These are phyloP conservation scores for Centropyge bicolor DNA, from an alignment of 2,797 vertebrate species.

Conservation along the genomic window DNA sequence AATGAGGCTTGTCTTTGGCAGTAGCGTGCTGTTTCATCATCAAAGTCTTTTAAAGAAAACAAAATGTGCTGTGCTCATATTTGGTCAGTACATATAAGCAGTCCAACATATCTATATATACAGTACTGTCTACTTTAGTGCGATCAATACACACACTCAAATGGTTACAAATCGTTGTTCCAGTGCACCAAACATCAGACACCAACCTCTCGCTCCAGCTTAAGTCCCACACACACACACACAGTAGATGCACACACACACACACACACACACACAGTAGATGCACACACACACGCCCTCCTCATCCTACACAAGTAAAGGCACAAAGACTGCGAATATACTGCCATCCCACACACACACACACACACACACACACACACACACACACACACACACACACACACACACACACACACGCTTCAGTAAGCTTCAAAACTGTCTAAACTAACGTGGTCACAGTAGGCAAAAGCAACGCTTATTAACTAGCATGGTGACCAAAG, in stretches of 20 bases:
- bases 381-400: conserved; percentile 19
- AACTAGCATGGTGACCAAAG: not conserved
- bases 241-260: conserved; percentile 14
- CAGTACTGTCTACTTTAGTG: conserved; percentile 18
- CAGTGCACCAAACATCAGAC: conserved; percentile 48
- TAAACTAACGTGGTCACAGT: conserved; percentile 11
- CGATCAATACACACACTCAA: conserved; percentile 47
- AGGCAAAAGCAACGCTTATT: conserved; percentile 14
- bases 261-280: conserved; percentile 1
- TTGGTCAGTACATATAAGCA: not conserved
- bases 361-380: not conserved
- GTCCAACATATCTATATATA: conserved; percentile 27
- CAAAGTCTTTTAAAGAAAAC: conserved; percentile 16
- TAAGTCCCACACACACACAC: conserved; percentile 48
- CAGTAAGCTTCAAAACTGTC: conserved; percentile 6
- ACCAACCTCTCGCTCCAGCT: conserved; percentile 30
- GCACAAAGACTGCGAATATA: conserved; percentile 34
- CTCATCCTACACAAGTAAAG: conserved; percentile 24
- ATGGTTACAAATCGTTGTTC: conserved; percentile 39
- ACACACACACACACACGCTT: conserved; percentile 7
- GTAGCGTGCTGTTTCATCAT: not conserved
- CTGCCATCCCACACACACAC: conserved; percentile 42
- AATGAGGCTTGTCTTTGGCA: conserved; percentile 22
- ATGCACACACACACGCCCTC: conserved; percentile 24
- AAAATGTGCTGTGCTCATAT: not conserved